Evolutionary conservation across 1,140 invertebrate species (phyloP).

Genomic region (Pollicipes pollicipes): DNA sequence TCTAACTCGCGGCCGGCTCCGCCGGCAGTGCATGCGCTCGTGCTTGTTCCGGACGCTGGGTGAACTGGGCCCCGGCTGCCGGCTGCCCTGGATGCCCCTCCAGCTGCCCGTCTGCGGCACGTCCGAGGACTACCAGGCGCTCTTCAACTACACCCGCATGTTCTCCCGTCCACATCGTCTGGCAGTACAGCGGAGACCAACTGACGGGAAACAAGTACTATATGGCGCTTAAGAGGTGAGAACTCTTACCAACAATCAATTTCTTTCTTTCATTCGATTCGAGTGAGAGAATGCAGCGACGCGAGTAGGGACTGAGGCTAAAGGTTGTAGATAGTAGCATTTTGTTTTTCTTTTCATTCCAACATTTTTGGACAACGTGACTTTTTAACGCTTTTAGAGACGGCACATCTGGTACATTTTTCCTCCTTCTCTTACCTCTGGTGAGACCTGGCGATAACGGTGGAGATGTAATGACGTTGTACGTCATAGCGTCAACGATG

Average conservation of each 20-base stretch:
- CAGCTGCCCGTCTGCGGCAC: background rate
- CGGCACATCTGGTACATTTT: no score
- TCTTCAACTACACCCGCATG: background rate
- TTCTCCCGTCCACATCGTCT: background rate
- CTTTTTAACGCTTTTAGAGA: background rate
- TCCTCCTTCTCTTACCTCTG: no score
- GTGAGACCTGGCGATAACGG: no score
- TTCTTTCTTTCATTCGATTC: no score
- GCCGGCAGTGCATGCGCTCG: no score
- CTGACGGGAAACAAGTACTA: background rate
- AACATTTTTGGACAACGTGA: background rate
- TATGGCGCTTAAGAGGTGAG: background rate
- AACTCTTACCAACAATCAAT: background rate
- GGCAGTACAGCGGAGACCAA: background rate
- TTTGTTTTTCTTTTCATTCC: background rate
- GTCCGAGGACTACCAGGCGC: background rate
- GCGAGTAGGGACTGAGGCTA: no score
- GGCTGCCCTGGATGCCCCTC: background rate
- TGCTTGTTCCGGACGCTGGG: background rate
- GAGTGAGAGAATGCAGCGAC: no score
- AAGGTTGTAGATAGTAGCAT: no score
- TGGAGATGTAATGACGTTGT: no score
- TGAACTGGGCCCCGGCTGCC: background rate
- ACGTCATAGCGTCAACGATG: no score
- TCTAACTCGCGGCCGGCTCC: no score